These are phyloP conservation scores for Rapana venosa DNA, from an alignment of 2,888 invertebrate species.

Conservation along the genomic window DNA sequence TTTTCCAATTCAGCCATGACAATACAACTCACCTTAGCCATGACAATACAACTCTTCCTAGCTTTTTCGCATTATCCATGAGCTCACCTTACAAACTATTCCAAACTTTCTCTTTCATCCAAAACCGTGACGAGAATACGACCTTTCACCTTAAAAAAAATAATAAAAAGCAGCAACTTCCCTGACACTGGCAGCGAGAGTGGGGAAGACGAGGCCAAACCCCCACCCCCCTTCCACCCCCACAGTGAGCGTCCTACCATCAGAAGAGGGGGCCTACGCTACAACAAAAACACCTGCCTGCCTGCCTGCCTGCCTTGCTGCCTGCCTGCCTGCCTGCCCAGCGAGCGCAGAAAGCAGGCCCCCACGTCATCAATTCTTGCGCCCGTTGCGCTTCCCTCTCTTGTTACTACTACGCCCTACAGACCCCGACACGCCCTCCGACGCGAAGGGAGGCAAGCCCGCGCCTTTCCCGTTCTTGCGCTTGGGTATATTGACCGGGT, in stretches of 20 bases:
- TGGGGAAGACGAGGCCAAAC: not conserved
- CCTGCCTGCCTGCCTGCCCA: not conserved
- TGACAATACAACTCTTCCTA: not conserved
- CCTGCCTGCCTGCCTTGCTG: too few species aligned
- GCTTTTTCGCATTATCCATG: too few species aligned
- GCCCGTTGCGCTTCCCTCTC: constrained; percentile 19
- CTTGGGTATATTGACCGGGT: not conserved
- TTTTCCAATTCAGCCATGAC: not conserved
- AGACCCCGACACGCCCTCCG: constrained; percentile 5
- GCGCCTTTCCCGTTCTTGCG: constrained; percentile 2
- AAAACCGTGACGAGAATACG: too few species aligned
- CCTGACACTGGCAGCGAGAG: not conserved
- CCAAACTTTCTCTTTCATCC: too few species aligned
- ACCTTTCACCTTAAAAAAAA: too few species aligned
- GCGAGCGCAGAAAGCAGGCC: constrained; percentile 7
- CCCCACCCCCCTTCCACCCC: not conserved
- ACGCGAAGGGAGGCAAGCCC: not conserved
- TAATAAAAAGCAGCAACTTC: not conserved
- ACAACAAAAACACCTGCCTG: not conserved
- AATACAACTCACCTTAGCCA: not conserved
- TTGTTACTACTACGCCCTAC: not conserved
- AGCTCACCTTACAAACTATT: too few species aligned
- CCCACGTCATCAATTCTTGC: constrained; percentile 38
- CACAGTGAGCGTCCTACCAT: not conserved
- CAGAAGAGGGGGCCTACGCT: not conserved